Evolutionary conservation across 2,113 vertebrate species (phyloP), one percentile per base, ranked within the genome.

Genomic region (Anarrhichthys ocellatus): DNA sequence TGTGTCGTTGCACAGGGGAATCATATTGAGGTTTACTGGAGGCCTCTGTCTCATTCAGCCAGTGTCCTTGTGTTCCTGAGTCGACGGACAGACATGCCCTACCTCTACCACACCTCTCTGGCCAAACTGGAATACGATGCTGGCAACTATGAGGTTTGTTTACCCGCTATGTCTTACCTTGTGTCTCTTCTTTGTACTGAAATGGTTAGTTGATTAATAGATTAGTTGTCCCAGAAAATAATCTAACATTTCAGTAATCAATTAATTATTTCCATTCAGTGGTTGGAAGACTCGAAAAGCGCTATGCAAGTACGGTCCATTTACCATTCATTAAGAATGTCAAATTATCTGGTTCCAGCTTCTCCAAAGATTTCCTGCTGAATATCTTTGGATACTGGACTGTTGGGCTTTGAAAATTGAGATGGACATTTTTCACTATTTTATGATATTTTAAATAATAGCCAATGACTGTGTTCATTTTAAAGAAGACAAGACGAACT

Each of bases 21-120:
- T 78, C 38, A 18, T 4, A 95, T 97, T 0, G 95, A 97, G 38
- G 96, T 97, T 80, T 97, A 91, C 87, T 80, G 95, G 94, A 92
- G 96, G 72, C 95, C 95, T 0, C 91, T 97, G 79, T 93, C 93
- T 7, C 20, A 54, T 0, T 85, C 76, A 0, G 92, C 96, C 79
- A 95, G 91, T 0, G 87, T 96, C 9, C 83, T 97, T 0, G 96
- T 96, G 71, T 97, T 97, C 94, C 95, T 97, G 90, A 97, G 96
- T 89, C 94, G 93, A 8, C 92, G 96, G 44, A 92, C 84, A 0
- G 97, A 97, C 52, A 95, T 94, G 95, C 97, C 96, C 0, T 96
- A 91, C 38, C 76, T 0, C 76, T 97, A 96, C 89, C 92, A 14
- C 40, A 93, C 88, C 11, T 95, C 94, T 68, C 95, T 97, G 9